phyloP scores from a whole-genome alignment of 2,113 vertebrate species.

The Fregetta grallaria region DNA sequence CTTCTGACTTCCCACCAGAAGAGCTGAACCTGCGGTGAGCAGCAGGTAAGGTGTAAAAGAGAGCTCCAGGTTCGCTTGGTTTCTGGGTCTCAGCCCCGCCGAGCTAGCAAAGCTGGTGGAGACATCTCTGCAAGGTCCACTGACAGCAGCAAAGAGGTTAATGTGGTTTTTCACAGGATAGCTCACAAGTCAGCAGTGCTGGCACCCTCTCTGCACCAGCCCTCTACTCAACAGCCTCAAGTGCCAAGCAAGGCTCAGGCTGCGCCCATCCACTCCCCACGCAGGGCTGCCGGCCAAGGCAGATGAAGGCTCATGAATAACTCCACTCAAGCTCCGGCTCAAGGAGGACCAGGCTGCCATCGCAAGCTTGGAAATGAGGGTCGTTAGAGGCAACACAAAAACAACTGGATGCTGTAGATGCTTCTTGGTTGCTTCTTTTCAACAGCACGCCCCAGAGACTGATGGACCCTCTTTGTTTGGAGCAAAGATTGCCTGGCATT shows the following conservation, averaged over 20 bases:
- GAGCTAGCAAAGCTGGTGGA: not conserved
- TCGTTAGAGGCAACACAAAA: not conserved
- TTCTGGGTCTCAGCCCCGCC: not conserved
- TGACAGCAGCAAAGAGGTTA: not conserved
- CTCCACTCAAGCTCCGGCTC: constrained; percentile 15
- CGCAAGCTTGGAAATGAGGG: not conserved
- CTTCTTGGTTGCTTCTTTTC: not conserved
- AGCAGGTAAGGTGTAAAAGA: not conserved
- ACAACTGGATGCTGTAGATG: not conserved
- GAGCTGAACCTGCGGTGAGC: not conserved
- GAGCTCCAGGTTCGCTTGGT: not conserved
- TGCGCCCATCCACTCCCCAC: not conserved
- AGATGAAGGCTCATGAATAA: constrained; percentile 44
- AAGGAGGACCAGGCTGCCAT: constrained; percentile 9
- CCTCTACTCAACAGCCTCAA: constrained; percentile 18
- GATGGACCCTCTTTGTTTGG: not conserved
- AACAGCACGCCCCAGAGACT: not conserved
- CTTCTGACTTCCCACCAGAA: not conserved
- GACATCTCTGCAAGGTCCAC: not conserved
- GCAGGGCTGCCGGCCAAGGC: constrained; percentile 33
- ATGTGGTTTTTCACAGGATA: not conserved
- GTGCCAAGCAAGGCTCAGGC: constrained; percentile 12
- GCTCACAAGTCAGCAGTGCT: not conserved
- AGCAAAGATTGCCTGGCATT: not conserved
- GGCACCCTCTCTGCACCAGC: constrained; percentile 2